Evolutionary conservation across 2,888 invertebrate genomes (phyloP).

Genomic region (Meiosimyza decipiens): DNA sequence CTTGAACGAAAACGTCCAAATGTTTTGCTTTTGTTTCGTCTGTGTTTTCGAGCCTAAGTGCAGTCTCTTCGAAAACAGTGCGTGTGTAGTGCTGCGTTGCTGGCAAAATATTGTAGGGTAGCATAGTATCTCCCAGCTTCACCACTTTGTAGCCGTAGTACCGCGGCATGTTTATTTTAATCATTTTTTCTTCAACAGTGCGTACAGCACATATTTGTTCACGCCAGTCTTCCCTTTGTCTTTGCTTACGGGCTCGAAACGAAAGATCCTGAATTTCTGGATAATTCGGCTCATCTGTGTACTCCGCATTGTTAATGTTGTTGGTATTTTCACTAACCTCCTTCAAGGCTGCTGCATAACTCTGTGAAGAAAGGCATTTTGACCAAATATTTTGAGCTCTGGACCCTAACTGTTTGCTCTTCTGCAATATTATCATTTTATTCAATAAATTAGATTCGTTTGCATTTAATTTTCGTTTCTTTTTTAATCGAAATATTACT

Average conservation of each 20-base stretch:
- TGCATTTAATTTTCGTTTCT: too few species aligned
- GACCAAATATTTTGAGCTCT: conserved; percentile 36
- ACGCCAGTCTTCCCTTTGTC: conserved; percentile 68
- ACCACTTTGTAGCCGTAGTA: conserved; percentile 82
- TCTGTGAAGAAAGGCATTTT: conserved; percentile 28
- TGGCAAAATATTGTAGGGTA: conserved; percentile 77
- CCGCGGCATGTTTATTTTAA: conserved; percentile 83
- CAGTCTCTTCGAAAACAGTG: conserved; percentile 74
- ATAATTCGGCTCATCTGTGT: conserved; percentile 54
- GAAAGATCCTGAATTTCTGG: conserved; percentile 69
- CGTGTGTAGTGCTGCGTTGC: conserved; percentile 81
- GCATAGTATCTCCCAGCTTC: conserved; percentile 71
- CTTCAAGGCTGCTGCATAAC: conserved; percentile 31
- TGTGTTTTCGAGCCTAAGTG: neutral
- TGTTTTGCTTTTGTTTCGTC: conserved; percentile 29
- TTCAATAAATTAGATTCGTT: neutral
- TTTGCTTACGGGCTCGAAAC: conserved; percentile 67
- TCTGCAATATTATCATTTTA: conserved; percentile 48
- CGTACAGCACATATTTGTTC: conserved; percentile 73
- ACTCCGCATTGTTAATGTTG: conserved; percentile 46
- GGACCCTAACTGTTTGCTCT: conserved; percentile 45
- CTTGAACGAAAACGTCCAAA: conserved; percentile 47
- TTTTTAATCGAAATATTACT: neutral
- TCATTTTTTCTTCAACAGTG: conserved; percentile 86
- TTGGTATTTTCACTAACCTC: neutral